phyloP scores from a whole-genome alignment of 2,113 vertebrate genomes.

The Malurus cyaneus region DNA sequence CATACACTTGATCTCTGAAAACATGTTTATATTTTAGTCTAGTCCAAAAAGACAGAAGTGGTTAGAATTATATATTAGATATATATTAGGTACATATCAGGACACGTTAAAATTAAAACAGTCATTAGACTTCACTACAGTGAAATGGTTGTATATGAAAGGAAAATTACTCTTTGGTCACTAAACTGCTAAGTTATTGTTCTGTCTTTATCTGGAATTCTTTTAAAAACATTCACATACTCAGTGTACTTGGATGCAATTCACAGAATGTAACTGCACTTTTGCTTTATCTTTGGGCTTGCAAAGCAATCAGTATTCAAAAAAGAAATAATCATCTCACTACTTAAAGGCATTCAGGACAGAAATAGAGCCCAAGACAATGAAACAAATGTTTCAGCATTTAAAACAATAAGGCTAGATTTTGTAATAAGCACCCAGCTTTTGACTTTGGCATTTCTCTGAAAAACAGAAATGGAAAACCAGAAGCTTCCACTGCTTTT shows the following conservation, averaged over 20 bases:
- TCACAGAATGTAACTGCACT: background rate
- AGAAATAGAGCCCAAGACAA: background rate
- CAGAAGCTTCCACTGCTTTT: background rate
- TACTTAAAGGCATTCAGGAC: background rate
- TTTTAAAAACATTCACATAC: background rate
- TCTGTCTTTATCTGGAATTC: background rate
- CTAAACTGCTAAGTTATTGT: background rate
- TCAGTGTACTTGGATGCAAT: background rate
- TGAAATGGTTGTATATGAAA: background rate
- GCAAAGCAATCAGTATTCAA: background rate
- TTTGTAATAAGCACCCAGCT: background rate
- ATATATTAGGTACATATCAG: background rate
- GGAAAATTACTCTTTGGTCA: background rate
- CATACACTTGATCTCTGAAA: background rate
- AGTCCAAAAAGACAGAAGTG: background rate
- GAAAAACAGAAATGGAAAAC: background rate
- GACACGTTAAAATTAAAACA: background rate
- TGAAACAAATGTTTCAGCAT: background rate
- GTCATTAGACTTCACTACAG: background rate
- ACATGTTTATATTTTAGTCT: background rate
- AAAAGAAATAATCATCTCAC: background rate
- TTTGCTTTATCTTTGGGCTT: background rate
- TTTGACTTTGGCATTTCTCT: background rate
- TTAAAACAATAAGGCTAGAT: constrained; percentile 12
- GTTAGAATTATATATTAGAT: background rate